Base-by-base conservation (phyloP, 2,888 invertebrate species). In the Hirudinaria manillensis region DNA sequence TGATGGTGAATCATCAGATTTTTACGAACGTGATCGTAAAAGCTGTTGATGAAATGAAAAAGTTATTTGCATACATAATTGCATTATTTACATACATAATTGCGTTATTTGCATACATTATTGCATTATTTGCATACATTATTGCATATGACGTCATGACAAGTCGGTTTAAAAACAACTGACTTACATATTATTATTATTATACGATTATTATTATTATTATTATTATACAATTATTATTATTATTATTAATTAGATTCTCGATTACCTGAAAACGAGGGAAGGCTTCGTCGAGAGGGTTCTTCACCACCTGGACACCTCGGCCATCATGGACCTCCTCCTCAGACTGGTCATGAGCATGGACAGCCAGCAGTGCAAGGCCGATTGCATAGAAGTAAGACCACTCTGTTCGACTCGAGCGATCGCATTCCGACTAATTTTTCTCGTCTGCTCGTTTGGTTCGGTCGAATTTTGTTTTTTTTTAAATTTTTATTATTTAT, bases 251-350 rank as follows among this genome's bases (percentile, higher is more conserved):
- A 10, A 45, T 45, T 91, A 94, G 88, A 92, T 94, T 84, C 89
- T 95, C 87, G 93, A 94, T 86, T 94, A 93, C 88, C 89, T 96
- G 84, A 92, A 93, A 87, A 89, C 90, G 78, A 90, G 91, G 84
- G 90, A 91, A 81, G 91, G 91, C 87, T 94, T 94, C 88, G 89
- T 96, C 84, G 90, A 92, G 80, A 89, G 91, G 85, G 89, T 96
- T 84, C 88, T 95, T 84, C 90, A 91, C 82, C 95, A 97, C 88
- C 89, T 96, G 83, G 91, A 92, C 82, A 95, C 94, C 71, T 95
- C 95, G 34, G 94, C 95, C 81, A 92, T 96, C 83, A 93, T 94
- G 89, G 95, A 97, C 89, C 89, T 94, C 82, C 90, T 94, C 85
- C 88, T 84, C 45, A 77, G 83, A 36, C 80, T 84, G 72, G 81